Evolutionary conservation across 2,888 invertebrate species (phyloP), one percentile per base, ranked within the genome.

Genomic region (Ganaspis brasiliensis): DNA sequence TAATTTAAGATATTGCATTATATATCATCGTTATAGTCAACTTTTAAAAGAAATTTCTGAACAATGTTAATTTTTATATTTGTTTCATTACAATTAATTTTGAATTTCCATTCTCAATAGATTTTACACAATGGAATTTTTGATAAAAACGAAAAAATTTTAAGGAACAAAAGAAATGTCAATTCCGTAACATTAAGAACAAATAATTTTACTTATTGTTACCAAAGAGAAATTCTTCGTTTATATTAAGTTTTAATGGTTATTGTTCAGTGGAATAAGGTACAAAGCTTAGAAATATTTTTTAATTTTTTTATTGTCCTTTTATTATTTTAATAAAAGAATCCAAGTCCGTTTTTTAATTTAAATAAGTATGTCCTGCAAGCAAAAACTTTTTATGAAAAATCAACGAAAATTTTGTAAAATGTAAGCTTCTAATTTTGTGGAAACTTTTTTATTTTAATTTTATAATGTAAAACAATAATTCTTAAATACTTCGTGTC

Each of bases 341-440:
- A 31, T 31, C 3, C 2, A 31, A 31, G 31, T 31, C 2, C n/a
- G n/a, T n/a, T n/a, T n/a, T n/a, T n/a, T n/a, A n/a, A n/a, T n/a
- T n/a, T n/a, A n/a, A n/a, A n/a, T n/a, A n/a, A 40, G 1, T 40
- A 40, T 40, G 12, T 31, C 14, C 24, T 57, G 26, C 57, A 24
- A 24, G 24, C 26, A 59, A 31, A n/a, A 31, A 14, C 9, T 63
- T 21, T 40, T 16, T 63, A 40, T 21, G 12, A 16, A 37, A 37
- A 61, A 12, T 35, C 16, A 35, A 16, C 10, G 8, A 61, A 9
- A n/a, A 35, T 61, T 14, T 19, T 10, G 1, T 19, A 19, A 8
- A 49, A n/a, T 49, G 49, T n/a, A 49, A n/a, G n/a, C n/a, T n/a
- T n/a, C n/a, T 49, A 49, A 49, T 49, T 49, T 49, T 49, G 49